A percentile compares a stretch with the other conserved stretches of the same genome.
phyloP scores from a whole-genome alignment of 1,140 invertebrate genomes.

The Bombus picipes region DNA sequence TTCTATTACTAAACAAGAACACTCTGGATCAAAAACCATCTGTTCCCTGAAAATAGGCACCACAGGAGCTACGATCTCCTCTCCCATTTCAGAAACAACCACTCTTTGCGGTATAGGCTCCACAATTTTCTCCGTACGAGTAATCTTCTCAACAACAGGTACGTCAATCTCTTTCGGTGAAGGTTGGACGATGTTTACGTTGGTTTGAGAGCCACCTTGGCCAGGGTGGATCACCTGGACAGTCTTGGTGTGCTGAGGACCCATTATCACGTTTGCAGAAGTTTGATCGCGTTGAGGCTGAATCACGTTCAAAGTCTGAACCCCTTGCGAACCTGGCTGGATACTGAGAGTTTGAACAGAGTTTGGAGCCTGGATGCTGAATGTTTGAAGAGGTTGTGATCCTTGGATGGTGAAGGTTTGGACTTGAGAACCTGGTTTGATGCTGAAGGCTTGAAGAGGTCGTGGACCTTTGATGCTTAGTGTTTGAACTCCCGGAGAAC shows the following conservation, averaged over 20 bases:
- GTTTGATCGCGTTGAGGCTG: background rate
- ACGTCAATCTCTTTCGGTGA: background rate
- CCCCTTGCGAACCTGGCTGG: too few species aligned
- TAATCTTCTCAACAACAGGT: background rate
- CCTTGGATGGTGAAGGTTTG: background rate
- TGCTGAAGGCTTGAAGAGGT: background rate
- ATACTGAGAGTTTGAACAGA: background rate
- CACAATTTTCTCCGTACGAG: background rate
- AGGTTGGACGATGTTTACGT: background rate
- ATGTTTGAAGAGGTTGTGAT: background rate
- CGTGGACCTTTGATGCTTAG: background rate
- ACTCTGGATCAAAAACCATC: background rate
- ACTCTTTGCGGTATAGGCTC: background rate
- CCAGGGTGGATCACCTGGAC: background rate
- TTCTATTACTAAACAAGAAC: background rate
- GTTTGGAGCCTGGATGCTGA: background rate
- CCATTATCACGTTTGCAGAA: background rate
- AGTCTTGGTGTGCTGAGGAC: background rate
- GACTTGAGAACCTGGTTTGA: background rate
- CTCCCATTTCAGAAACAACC: background rate
- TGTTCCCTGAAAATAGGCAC: background rate
- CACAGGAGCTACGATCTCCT: background rate
- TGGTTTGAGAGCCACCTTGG: background rate
- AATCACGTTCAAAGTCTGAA: background rate
- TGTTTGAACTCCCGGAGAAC: background rate